Base-by-base conservation (phyloP, 2,113 vertebrate genomes). In the Sciurus niger region DNA sequence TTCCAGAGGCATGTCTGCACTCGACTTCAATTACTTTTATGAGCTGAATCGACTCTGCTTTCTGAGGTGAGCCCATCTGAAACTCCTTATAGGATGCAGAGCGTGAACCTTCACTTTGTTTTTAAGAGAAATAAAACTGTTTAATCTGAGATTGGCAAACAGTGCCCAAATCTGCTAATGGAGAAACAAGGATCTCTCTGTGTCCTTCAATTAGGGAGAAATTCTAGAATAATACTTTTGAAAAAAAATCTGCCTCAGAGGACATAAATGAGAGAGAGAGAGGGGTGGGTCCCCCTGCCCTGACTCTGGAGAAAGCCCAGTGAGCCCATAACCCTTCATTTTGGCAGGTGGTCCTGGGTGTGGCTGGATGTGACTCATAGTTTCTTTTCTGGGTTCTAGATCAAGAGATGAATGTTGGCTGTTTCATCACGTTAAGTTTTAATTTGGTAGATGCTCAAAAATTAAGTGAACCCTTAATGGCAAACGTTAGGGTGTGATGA, bases 401-500 rank as follows among this genome's bases (percentile, higher is more conserved):
- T 77, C 25, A n/a, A 48, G 9, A 65, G 82, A 78, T 79, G 60
- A 68, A n/a, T 58, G n/a, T 70, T 30, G 24, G 63, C 34, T 43
- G 13, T 9, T 8, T 30, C 28, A 34, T 32, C 7, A 30, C 70
- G 65, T 95, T 60, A 80, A 82, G n/a, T 84, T 85, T 84, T 82
- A 82, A 77, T 92, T 90, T 92, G 80, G 40, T 92, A 51, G 6
- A 17, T 22, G 55, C 37, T 76, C 46, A 72, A 43, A 95, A 78
- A 48, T 37, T 68, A 76, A 73, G 58, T 0, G 10, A 55, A 97
- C 14, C 48, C 4, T 67, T 74, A 90, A 8, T 32, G 60, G 89
- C 22, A 67, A 96, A 97, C 55, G 67, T 78, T 8, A 96, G 60
- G 37, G 6, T 20, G 95, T 90, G 93, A 91, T 92, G 4, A 17